Evolutionary conservation across 2,113 vertebrate species (phyloP), one percentile per base, ranked within the genome.

Genomic region (Illadopsis cleaveri): DNA sequence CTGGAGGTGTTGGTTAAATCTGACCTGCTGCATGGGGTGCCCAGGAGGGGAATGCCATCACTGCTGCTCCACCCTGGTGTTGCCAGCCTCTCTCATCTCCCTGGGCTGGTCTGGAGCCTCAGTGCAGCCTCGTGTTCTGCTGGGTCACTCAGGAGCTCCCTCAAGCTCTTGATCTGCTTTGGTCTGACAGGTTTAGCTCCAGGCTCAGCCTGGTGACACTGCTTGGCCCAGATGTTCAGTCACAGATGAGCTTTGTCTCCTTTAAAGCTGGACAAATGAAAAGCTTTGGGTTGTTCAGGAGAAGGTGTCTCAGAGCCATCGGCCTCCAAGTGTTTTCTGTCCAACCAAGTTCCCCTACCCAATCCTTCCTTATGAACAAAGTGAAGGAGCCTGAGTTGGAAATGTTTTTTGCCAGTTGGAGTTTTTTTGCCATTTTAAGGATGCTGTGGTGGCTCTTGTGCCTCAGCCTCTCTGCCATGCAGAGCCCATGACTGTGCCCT

Each of bases 391-490:
- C 40, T 3, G 31, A 61, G 28, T 2, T 82, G 40, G 25, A 76
- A 64, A 75, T 25, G 5, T 0, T 1, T 11, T 79, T 68, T 62
- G 33, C 37, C 21, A 27, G 4, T 2, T 35, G 23, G 15, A 1
- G 15, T 20, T 30, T 23, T 45, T 45, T 54, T 28, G 2, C 19
- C 11, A 5, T 51, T 28, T 54, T 47, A 15, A 60, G 65, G 56
- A 30, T 38, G 23, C 15, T 42, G 3, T 10, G 51, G 44, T 79
- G 54, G 30, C 42, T 44, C 17, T 12, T 9, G 1, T 81, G 37
- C 19, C 28, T 57, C 40, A 37, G 30, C 50, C 18, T 27, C 72
- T 28, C 4, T 58, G 21, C 15, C 40, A 60, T 13, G 35, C 51
- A 45, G 18, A 7, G 8, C 31, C 56, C 9, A 1, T 23, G 23